Percentiles rank a stretch among this genome's conserved stretches.
Evolutionary conservation across 37 sponge, comb jelly and placozoan species (phyloP).

Genomic region (Beroe ovata): DNA sequence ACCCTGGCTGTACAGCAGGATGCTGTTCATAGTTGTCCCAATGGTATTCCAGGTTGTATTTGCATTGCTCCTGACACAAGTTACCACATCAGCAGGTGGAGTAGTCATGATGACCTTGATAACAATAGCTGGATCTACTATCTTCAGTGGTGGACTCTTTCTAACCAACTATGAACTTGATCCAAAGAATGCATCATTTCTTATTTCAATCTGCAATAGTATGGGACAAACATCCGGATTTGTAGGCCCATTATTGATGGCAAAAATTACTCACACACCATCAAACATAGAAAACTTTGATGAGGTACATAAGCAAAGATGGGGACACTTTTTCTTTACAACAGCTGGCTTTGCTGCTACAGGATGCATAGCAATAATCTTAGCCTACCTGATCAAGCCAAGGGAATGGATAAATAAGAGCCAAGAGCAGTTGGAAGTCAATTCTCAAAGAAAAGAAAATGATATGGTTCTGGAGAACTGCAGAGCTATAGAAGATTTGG

Average conservation of each 20-base stretch:
- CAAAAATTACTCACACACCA: neutral
- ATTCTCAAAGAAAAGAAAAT: too few relatives aligned
- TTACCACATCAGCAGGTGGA: neutral
- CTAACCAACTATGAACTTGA: slow-evolving; percentile 26
- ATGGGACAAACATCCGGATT: slow-evolving; percentile 31
- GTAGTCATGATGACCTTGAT: neutral
- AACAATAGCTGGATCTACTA: neutral
- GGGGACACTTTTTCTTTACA: neutral
- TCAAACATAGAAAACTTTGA: neutral
- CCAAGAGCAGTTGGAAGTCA: too few relatives aligned
- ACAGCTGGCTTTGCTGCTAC: neutral
- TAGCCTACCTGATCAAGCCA: neutral
- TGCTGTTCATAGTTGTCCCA: neutral
- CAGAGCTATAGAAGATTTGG: too few relatives aligned
- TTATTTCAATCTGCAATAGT: slow-evolving; percentile 11
- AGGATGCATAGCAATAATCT: neutral
- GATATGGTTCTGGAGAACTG: too few relatives aligned
- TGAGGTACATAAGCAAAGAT: neutral
- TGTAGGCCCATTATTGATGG: slow-evolving; percentile 14
- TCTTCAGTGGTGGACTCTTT: slow-evolving; percentile 10
- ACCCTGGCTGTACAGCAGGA: neutral
- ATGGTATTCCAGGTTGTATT: slow-evolving; percentile 14
- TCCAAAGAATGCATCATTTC: neutral
- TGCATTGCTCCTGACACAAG: neutral
- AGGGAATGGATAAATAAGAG: slow-evolving; percentile 25